Conservation (phyloP, 2,113 vertebrate genomes). For the Chinchilla lanigera region DNA sequence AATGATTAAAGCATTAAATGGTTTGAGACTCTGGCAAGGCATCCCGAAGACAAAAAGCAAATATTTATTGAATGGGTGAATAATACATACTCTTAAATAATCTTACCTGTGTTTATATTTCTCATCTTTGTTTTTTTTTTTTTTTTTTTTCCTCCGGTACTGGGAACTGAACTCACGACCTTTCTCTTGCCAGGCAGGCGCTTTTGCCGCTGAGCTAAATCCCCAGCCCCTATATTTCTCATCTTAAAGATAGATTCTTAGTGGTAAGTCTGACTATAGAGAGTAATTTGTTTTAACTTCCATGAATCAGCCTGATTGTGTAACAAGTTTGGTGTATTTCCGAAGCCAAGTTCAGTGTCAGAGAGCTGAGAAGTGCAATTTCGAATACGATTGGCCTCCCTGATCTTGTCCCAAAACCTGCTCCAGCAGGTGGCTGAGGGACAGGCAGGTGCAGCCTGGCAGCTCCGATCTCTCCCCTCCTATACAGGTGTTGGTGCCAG, state of each 20-base stretch:
- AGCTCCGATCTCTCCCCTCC: neutral
- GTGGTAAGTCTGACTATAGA: neutral
- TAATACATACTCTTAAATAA: neutral
- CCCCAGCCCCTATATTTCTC: too few species aligned
- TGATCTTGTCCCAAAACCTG: neutral
- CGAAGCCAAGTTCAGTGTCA: neutral
- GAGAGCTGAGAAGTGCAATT: too few species aligned
- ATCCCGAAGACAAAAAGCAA: neutral
- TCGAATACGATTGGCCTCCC: fast-evolving
- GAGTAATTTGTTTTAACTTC: neutral
- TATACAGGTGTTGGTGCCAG: neutral
- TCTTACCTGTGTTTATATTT: neutral
- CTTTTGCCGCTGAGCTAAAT: too few species aligned
- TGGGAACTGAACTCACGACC: too few species aligned
- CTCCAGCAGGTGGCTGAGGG: too few species aligned
- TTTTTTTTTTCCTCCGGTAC: too few species aligned
- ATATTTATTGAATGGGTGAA: neutral
- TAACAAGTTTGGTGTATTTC: neutral
- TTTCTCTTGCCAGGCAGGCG: too few species aligned
- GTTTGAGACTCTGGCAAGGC: neutral
- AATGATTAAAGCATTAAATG: neutral
- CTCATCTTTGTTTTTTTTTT: too few species aligned
- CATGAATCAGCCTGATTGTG: neutral
- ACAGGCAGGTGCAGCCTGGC: neutral
- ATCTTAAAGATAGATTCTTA: neutral